Conservation (phyloP, 2,888 invertebrate species). For the Drosophila seclusa region DNA sequence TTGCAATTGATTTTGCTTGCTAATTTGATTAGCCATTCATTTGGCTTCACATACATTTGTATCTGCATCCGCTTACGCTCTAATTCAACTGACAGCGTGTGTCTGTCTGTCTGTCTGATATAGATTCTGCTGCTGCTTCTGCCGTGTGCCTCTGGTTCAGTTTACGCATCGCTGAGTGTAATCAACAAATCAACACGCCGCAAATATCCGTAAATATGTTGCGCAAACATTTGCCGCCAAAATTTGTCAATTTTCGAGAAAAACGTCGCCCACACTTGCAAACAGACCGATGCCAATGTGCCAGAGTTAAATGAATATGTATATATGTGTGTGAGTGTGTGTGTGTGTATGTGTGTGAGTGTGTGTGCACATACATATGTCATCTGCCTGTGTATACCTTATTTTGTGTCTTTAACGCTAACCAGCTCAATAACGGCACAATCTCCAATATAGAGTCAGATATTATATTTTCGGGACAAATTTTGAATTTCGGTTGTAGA, state of each 20-base stretch:
- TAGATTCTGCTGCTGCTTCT: neutral
- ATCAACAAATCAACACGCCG: conserved; percentile 50
- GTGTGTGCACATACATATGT: neutral
- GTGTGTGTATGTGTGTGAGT: neutral
- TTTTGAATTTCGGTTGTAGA: neutral
- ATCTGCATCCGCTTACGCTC: conserved; percentile 27
- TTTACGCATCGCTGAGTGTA: conserved; percentile 40
- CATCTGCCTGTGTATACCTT: neutral
- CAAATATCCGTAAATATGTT: conserved; percentile 53
- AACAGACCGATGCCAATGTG: neutral
- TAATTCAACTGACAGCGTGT: conserved; percentile 15
- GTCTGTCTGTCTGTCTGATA: neutral
- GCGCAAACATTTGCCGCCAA: conserved; percentile 51
- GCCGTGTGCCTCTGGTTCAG: neutral
- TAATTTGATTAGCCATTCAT: conserved; percentile 47
- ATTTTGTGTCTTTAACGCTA: neutral
- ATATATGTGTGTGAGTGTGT: neutral
- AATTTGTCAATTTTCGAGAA: conserved; percentile 49
- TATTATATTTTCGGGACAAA: neutral
- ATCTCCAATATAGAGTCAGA: neutral
- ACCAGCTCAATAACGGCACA: conserved; percentile 15
- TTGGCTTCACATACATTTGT: conserved; percentile 17
- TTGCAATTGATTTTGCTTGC: conserved; percentile 42
- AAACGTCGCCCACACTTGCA: neutral
- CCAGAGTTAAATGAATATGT: conserved; percentile 6